Conservation (phyloP, 2,113 vertebrate genomes). For the Desmodus rotundus region DNA sequence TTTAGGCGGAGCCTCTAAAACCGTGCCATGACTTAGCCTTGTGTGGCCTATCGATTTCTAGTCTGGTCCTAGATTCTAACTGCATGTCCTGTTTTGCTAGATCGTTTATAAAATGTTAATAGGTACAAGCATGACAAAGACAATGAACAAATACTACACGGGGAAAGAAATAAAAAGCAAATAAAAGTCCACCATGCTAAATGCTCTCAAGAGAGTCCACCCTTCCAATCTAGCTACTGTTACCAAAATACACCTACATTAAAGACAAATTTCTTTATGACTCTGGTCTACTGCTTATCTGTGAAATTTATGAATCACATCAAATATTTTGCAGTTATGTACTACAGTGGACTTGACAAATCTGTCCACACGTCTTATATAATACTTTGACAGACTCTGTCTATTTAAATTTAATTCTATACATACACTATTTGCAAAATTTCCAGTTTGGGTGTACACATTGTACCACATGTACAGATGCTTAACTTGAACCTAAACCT, state of each 20-base stretch:
- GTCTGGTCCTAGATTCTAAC: constrained; percentile 15
- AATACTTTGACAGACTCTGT: constrained; percentile 13
- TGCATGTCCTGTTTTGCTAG: background rate
- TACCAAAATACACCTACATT: background rate
- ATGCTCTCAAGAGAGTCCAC: background rate
- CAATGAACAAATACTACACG: background rate
- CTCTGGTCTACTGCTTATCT: background rate
- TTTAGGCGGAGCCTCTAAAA: background rate
- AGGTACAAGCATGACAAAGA: constrained; percentile 25
- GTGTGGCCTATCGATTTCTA: constrained; percentile 24
- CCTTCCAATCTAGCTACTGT: background rate
- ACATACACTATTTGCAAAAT: background rate
- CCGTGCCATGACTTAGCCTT: background rate
- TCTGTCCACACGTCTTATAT: background rate
- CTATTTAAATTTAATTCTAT: constrained; percentile 19
- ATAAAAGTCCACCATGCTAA: constrained; percentile 46
- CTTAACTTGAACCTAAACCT: background rate
- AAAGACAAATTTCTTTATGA: constrained; percentile 14
- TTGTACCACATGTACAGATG: background rate
- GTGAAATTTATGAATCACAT: constrained; percentile 37
- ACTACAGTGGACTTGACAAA: constrained; percentile 38
- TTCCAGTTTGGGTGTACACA: background rate
- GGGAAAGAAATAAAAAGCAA: background rate
- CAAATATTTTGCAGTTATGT: constrained; percentile 28
- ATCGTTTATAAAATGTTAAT: constrained; percentile 23